Evolutionary conservation across 2,113 vertebrate species (phyloP), one percentile per base, ranked within the genome.

Genomic region (Chascanopsetta lugubris): DNA sequence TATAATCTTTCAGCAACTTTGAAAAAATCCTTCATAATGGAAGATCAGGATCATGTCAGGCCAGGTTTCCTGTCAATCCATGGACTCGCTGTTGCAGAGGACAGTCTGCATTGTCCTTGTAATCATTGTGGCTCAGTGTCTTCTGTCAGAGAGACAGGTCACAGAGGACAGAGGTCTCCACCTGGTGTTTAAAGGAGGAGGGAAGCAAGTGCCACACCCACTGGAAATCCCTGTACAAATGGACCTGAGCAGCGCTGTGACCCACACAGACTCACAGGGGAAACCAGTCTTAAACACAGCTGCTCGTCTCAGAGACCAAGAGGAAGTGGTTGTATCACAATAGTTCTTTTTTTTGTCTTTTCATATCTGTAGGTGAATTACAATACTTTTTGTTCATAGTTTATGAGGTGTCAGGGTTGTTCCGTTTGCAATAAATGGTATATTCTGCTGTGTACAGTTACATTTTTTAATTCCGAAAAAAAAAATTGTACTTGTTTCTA

Each of bases 371-470:
- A 88, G 87, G 85, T 86, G 84, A 91, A 82, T 80, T 87, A 75
- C 77, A 85, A 87, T 86, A 83, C 77, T 69, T 83, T n/a, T 64
- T 84, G 79, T 87, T 73, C 61, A 75, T 88, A 82, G 88, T 87
- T 85, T 87, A 76, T 79, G 87, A 85, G 86, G 86, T 91, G 80
- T 86, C 79, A 68, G 84, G 89, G 90, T 81, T 90, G 80, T 89
- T 87, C 70, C 55, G 84, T 92, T 89, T 87, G 90, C 82, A 92
- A 90, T 91, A 90, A 91, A 90, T 77, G 77, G 65, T 91, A 77
- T 90, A 87, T 91, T 91, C 89, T 92, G 88, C 88, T 91, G 88
- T 93, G 92, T 93, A 93, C 91, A 93, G 92, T 92, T 92, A 88
- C 86, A 83, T 79, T 88, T 88, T 77, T 75, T 84, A 61, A 74